Percentiles rank a stretch among this genome's conserved stretches.
phyloP scores from a whole-genome alignment of 2,797 vertebrate species.

The Aldrovandia affinis region DNA sequence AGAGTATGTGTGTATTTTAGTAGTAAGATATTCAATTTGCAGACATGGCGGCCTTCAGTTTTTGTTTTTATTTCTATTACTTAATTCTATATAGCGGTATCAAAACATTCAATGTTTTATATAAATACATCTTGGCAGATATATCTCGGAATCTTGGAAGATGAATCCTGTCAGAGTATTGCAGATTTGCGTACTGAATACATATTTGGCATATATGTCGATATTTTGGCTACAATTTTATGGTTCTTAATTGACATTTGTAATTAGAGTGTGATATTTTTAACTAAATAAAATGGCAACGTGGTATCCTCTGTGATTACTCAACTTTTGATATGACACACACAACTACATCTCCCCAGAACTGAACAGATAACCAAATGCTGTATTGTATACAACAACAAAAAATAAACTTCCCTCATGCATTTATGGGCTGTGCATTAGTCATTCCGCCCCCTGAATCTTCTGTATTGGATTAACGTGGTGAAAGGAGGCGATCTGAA shows the following conservation, averaged over 20 bases:
- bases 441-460: not conserved
- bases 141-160: constrained; percentile 56
- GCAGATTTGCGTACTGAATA: constrained; percentile 44
- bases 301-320: constrained; percentile 50
- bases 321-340: constrained; percentile 44
- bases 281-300: constrained; percentile 55
- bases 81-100: constrained; percentile 10
- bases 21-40: not conserved
- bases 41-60: not conserved
- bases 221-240: constrained; percentile 40
- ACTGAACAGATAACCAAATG: constrained; percentile 52
- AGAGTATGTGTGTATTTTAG: not conserved
- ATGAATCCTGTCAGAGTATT: constrained; percentile 35
- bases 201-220: constrained; percentile 53
- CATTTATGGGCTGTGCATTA: not conserved
- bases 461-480: not conserved
- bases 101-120: constrained; percentile 70
- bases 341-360: constrained; percentile 41
- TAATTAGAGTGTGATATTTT: constrained; percentile 61
- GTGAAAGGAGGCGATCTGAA: no score
- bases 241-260: constrained; percentile 66
- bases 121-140: constrained; percentile 53
- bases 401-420: constrained; percentile 19
- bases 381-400: constrained; percentile 37
- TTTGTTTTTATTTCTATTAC: constrained; percentile 13